Evolutionary conservation across 2,888 invertebrate species (phyloP), one percentile per base, ranked within the genome.

Genomic region (Leucoma salicis): DNA sequence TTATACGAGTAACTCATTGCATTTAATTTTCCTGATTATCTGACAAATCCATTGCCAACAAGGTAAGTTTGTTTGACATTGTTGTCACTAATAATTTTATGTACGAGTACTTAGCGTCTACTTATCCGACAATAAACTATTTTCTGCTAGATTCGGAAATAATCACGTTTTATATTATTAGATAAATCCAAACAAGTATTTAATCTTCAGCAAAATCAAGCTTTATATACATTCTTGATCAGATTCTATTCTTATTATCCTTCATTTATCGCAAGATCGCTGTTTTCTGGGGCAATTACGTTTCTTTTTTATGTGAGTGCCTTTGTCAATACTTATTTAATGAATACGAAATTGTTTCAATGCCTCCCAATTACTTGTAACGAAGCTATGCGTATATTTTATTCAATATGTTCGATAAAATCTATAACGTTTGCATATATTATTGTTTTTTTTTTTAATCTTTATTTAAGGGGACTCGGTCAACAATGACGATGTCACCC

Each of bases 341-440:
- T 36, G 36, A 36, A 29, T 36, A 28, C 36, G 13, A 36, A 11
- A 36, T 36, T 36, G 16, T 36, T 29, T 18, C 29, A 36, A 29
- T 36, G n/a, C 16, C 12, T 16, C 7, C n/a, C 28, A 36, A 16
- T 36, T 15, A 28, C 29, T 25, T 27, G 14, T 34, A 35, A 35
- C 14, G 11, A 35, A 14, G 21, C 31, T 14, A 24, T 24, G n/a
- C n/a, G 13, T 7, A 34, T 32, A 29, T 13, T 12, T 29, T n/a
- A n/a, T n/a, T n/a, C n/a, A n/a, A n/a, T 29, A 2, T 29, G 13
- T 29, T 12, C 12, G 28, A 4, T 3, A 27, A 33, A 24, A 3
- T 5, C 3, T 4, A 6, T 13, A 12, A 21, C 7, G 7, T 11
- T 18, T 10, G n/a, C 14, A 10, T n/a, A 2, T 14, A 10, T 34